phyloP scores from a whole-genome alignment of 2,113 vertebrate species.

The Albula glossodonta region DNA sequence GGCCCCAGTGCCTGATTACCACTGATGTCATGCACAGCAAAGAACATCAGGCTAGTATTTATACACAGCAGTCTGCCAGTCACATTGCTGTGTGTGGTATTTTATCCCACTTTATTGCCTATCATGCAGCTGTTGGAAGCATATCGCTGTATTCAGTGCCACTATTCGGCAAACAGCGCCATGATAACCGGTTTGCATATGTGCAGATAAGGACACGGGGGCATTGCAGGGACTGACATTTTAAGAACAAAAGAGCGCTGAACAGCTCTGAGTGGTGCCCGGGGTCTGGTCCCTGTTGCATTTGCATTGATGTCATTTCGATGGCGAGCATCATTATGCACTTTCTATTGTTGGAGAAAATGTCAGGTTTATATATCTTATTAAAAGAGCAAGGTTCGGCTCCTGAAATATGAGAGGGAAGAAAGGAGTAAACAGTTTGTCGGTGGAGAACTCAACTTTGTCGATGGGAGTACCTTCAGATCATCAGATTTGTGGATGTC shows the following conservation, averaged over 20 bases:
- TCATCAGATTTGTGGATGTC: too few species aligned
- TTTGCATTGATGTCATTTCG: neutral
- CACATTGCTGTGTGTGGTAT: neutral
- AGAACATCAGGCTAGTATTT: neutral
- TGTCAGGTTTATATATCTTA: neutral
- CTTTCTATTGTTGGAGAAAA: neutral
- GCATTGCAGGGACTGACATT: neutral
- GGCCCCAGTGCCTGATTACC: neutral
- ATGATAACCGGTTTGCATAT: neutral
- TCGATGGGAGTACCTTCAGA: too few species aligned
- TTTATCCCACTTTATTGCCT: neutral
- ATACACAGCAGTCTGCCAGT: neutral
- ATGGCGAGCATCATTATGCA: neutral
- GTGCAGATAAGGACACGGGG: neutral
- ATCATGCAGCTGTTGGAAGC: neutral
- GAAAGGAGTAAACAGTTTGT: too few species aligned
- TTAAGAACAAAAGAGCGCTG: constrained; percentile 6
- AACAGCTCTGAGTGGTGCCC: neutral
- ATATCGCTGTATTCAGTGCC: too few species aligned
- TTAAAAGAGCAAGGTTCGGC: neutral
- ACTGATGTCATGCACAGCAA: neutral
- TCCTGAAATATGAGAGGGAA: too few species aligned
- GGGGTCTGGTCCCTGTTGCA: neutral
- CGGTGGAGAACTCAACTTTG: too few species aligned
- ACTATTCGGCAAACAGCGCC: neutral